Evolutionary conservation across 2,113 vertebrate species (phyloP).

Genomic region (Bombycilla garrulus): DNA sequence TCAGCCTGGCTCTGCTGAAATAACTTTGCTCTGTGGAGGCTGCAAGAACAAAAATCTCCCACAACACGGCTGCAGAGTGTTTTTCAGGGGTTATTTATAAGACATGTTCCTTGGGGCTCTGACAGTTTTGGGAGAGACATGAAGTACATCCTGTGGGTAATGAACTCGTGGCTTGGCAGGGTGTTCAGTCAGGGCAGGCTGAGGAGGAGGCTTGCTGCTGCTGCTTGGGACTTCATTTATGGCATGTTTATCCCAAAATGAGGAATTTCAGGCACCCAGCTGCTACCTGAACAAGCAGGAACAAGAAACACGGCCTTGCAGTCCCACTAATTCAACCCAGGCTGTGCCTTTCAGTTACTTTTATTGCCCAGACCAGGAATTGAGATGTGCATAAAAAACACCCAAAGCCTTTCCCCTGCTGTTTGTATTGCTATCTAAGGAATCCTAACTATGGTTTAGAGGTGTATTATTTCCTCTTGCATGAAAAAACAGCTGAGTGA

Average conservation of each 20-base stretch:
- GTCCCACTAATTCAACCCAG: not conserved
- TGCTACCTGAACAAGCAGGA: not conserved
- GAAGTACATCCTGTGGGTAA: not conserved
- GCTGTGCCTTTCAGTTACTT: not conserved
- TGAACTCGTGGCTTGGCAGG: not conserved
- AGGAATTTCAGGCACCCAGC: not conserved
- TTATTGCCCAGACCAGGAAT: not conserved
- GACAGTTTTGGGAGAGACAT: not conserved
- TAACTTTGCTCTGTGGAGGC: not conserved
- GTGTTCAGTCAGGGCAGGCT: not conserved
- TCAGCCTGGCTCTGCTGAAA: not conserved
- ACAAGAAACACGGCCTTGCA: rapidly evolving
- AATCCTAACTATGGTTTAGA: not conserved
- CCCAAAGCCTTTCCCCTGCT: not conserved
- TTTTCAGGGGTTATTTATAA: not conserved
- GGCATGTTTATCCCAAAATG: not conserved
- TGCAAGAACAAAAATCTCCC: not conserved
- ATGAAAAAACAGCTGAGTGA: not conserved
- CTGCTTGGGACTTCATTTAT: not conserved
- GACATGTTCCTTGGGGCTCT: not conserved
- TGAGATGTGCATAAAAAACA: not conserved
- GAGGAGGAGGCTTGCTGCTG: not conserved
- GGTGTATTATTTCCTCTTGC: not conserved
- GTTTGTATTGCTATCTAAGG: not conserved
- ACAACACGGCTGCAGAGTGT: rapidly evolving